phyloP scores from a whole-genome alignment of 2,797 vertebrate species.

The Glossophaga mutica region DNA sequence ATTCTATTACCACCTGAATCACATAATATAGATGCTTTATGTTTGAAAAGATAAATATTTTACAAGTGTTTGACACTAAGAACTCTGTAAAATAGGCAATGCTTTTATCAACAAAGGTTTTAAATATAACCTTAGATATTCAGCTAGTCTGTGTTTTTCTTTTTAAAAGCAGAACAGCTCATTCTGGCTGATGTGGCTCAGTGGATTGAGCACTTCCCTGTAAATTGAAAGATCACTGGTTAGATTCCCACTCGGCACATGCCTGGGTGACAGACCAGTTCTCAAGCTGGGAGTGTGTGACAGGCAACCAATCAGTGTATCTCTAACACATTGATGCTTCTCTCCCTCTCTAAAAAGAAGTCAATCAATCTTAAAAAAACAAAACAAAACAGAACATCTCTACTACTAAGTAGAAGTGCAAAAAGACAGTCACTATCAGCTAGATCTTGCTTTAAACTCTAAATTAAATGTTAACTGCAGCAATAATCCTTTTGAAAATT shows the following conservation, averaged over 20 bases:
- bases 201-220: background rate
- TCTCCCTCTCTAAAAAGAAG: no score
- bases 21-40: background rate
- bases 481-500: background rate
- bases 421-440: background rate
- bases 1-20: background rate
- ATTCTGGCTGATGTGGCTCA: background rate
- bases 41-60: background rate
- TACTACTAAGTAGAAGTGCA: background rate
- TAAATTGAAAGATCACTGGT: background rate
- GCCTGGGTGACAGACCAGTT: background rate
- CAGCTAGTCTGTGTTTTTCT: background rate
- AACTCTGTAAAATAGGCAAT: background rate
- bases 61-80: background rate
- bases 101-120: background rate
- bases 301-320: background rate
- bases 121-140: background rate
- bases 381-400: background rate
- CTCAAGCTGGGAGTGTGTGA: background rate
- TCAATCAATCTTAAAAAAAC: no score
- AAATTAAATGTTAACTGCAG: background rate
- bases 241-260: background rate
- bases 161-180: constrained; percentile 13
- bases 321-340: background rate
- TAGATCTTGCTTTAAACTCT: background rate